Conservation (phyloP, 2,113 vertebrate genomes). For the Butastur rufipennis region DNA sequence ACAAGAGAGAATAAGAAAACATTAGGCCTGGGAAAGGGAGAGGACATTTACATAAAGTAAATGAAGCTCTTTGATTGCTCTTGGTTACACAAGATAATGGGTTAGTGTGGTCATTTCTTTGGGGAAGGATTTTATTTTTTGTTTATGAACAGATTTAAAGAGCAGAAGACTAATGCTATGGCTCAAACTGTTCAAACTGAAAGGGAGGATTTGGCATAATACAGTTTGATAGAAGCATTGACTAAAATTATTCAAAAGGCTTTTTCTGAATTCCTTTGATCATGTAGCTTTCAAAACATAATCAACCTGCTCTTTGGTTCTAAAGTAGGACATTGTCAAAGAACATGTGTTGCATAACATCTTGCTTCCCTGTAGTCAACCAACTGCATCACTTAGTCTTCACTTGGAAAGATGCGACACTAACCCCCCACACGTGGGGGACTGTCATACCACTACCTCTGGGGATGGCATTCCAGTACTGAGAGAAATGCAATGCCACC, state of each 20-base stretch:
- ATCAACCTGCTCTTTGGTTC: constrained; percentile 43
- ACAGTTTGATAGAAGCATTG: constrained; percentile 46
- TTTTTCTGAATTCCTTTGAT: constrained; percentile 59
- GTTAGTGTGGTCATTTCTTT: constrained; percentile 62
- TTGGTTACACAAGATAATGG: constrained; percentile 53
- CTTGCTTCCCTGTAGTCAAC: constrained; percentile 2
- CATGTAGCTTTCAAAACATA: constrained; percentile 46
- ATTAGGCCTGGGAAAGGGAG: constrained; percentile 55
- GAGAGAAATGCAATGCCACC: not conserved
- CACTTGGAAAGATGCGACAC: not conserved
- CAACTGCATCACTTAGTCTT: not conserved
- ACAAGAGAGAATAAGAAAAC: constrained; percentile 14
- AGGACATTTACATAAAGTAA: constrained; percentile 56
- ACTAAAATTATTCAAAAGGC: constrained; percentile 44
- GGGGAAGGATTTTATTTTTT: constrained; percentile 45
- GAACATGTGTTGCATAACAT: constrained; percentile 8
- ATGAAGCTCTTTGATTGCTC: constrained; percentile 60
- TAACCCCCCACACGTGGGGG: not conserved
- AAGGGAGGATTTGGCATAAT: constrained; percentile 42
- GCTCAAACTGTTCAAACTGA: constrained; percentile 14
- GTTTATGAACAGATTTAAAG: constrained; percentile 43
- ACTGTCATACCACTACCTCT: not conserved
- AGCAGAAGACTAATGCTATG: constrained; percentile 2
- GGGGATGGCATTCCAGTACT: not conserved
- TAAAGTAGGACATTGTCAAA: constrained; percentile 58